Evolutionary conservation across 2,113 vertebrate genomes (phyloP), one percentile per base, ranked within the genome.

Genomic region (Catharus minimus): DNA sequence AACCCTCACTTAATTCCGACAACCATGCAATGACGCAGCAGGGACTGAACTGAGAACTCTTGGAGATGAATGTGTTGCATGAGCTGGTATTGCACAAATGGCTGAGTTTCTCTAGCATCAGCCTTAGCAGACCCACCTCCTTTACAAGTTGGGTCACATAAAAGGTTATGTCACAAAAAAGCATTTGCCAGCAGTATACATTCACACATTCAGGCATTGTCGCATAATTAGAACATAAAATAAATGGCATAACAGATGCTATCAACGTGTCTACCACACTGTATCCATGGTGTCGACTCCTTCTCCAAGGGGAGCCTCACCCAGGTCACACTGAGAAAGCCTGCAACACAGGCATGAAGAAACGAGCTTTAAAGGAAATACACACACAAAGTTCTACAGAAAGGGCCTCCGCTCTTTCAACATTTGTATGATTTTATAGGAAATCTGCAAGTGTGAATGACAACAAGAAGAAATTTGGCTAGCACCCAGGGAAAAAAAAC

Each of bases 401-500:
- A 81, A 81, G 80, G 90, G 66, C 86, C 81, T 88, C 46, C 0
- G 3, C 66, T 92, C 88, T 75, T 72, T n/a, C 49, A 92, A 80
- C 57, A 74, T 90, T 94, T 84, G 57, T 43, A 72, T 76, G 81
- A 79, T 92, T 92, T 91, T 93, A 27, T 14, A 3, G 46, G 49
- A 90, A 94, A 90, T 82, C 66, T 84, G 33, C 67, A 91, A 93
- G 78, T 82, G 94, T 68, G 77, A 95, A 88, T 6, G 30, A 94
- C 88, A 92, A 88, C 67, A 89, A 44, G 7, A 82, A 86, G 49
- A 91, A 89, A 80, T 74, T 62, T 93, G 93, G 88, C 92, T 81
- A 75, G 58, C 49, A 46, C 53, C 53, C 88, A 61, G 68, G 14
- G 7, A 27, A 43, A 27, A 6, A 4, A 21, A 2, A 0, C 4